Percentiles rank a stretch among this genome's conserved stretches.
phyloP scores from a whole-genome alignment of 2,888 invertebrate species.

The Tinea trinotella region DNA sequence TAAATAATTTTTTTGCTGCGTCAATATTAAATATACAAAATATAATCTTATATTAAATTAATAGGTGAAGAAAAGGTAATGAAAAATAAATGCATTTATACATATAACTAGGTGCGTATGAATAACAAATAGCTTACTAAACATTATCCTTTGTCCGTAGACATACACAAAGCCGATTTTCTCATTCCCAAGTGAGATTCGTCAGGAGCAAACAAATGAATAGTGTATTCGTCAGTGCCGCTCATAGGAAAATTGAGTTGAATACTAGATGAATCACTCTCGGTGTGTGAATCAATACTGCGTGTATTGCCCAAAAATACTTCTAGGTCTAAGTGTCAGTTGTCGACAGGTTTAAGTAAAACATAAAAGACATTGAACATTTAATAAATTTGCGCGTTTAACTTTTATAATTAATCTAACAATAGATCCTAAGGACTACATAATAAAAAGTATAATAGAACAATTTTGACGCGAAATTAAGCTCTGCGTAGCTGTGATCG shows the following conservation, averaged over 20 bases:
- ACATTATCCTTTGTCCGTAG: slow-evolving; percentile 15
- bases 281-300: slow-evolving; percentile 7
- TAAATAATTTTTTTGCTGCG: no score
- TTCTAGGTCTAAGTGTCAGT: not conserved
- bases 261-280: slow-evolving; percentile 5
- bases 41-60: no score
- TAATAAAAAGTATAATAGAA: no score
- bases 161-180: slow-evolving; percentile 15
- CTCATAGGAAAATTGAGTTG: slow-evolving; percentile 10
- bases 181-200: slow-evolving; percentile 15
- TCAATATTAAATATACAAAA: no score
- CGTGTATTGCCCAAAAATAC: not conserved
- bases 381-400: not conserved
- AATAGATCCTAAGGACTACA: no score
- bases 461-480: no score
- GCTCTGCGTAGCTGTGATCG: no score
- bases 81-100: not conserved
- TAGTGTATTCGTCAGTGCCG: slow-evolving; percentile 9
- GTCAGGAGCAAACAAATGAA: slow-evolving; percentile 17
- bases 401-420: not conserved
- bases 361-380: not conserved
- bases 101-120: not conserved
- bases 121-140: slow-evolving; percentile 17
- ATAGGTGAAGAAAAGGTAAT: no score
- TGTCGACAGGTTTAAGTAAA: not conserved